Conservation (phyloP, 1,140 invertebrate species). For the Drosophila setifemur region DNA sequence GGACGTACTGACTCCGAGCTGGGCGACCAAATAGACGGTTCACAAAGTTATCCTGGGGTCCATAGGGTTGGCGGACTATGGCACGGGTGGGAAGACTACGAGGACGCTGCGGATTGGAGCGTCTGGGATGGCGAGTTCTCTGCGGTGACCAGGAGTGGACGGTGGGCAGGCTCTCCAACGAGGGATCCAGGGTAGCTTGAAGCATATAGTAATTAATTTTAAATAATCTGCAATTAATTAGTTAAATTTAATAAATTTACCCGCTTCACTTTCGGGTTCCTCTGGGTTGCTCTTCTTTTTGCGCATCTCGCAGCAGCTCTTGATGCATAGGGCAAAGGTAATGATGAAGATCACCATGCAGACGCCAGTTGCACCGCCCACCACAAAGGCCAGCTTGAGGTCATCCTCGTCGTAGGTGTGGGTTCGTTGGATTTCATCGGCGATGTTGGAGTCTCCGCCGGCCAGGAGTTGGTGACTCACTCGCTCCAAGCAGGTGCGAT, state of each 20-base stretch:
- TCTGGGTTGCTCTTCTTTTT: constrained; percentile 28
- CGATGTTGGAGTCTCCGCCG: constrained; percentile 11
- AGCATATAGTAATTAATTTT: background rate
- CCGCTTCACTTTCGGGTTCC: constrained; percentile 8
- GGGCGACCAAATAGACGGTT: constrained; percentile 73
- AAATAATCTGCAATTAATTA: too few species aligned
- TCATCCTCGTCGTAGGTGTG: constrained; percentile 67
- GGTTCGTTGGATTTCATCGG: constrained; percentile 26
- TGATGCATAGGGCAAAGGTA: constrained; percentile 63
- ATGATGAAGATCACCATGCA: constrained; percentile 75
- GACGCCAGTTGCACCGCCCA: constrained; percentile 66
- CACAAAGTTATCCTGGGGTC: constrained; percentile 66
- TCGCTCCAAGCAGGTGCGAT: constrained; percentile 64
- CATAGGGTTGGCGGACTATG: constrained; percentile 57
- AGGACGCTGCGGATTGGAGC: constrained; percentile 49
- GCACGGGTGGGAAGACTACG: constrained; percentile 38
- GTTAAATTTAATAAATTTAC: constrained; percentile 19
- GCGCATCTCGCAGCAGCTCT: constrained; percentile 65
- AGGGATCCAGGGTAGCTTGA: constrained; percentile 35
- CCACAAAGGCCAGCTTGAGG: constrained; percentile 65
- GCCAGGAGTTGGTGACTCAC: constrained; percentile 58
- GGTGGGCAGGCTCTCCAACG: constrained; percentile 44
- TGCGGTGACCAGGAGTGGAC: constrained; percentile 41
- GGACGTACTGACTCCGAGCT: constrained; percentile 72
- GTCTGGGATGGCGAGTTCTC: constrained; percentile 45